Evolutionary conservation across 1,140 invertebrate species (phyloP).

Genomic region (Panagrolaimus sp.): DNA sequence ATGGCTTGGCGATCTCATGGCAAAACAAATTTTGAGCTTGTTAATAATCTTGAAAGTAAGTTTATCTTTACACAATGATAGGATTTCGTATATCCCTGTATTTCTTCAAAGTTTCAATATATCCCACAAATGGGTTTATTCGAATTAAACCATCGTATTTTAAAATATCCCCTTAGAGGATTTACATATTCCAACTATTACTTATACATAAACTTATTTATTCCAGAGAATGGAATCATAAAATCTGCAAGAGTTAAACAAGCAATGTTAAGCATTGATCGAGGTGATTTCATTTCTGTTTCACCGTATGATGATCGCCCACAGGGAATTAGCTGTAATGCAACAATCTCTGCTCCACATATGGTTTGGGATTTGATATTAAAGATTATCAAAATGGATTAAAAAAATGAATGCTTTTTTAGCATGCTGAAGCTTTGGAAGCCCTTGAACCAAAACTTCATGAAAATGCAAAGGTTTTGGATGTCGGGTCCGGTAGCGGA

Average conservation of each 20-base stretch:
- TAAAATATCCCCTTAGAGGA: no score
- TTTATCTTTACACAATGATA: neutral
- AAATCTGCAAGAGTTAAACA: constrained; percentile 72
- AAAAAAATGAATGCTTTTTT: constrained; percentile 23
- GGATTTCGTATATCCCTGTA: no score
- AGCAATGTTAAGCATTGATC: constrained; percentile 78
- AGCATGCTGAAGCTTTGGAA: constrained; percentile 88
- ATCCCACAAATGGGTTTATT: no score
- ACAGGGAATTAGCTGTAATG: constrained; percentile 69
- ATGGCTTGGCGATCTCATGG: constrained; percentile 15
- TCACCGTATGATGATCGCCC: constrained; percentile 83
- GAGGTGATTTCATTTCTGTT: constrained; percentile 69
- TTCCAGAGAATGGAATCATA: constrained; percentile 77
- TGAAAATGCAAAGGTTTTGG: constrained; percentile 68
- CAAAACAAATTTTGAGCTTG: neutral
- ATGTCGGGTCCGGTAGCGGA: constrained; percentile 90
- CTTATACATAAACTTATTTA: neutral
- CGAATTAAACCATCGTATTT: no score
- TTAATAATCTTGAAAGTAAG: constrained; percentile 10
- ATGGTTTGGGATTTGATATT: constrained; percentile 69
- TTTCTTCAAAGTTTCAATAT: no score
- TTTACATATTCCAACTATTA: no score
- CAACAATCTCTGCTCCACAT: constrained; percentile 93
- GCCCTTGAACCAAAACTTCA: constrained; percentile 73
- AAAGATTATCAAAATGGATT: neutral